phyloP scores from a whole-genome alignment of 2,888 invertebrate genomes.

The Agriopis marginaria region DNA sequence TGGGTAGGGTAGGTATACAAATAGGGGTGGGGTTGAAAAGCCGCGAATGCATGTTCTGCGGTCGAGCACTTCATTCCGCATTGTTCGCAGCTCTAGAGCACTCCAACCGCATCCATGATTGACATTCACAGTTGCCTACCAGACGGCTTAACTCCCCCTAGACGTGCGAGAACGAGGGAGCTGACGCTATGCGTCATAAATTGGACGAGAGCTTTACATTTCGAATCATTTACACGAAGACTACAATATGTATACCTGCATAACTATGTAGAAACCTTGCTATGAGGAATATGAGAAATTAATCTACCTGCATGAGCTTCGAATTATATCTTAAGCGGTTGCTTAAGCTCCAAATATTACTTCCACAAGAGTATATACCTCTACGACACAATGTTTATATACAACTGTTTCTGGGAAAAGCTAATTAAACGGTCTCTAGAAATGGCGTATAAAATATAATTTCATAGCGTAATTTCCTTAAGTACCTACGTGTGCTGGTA shows the following conservation, averaged over 20 bases:
- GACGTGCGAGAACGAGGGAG: slow-evolving; percentile 52
- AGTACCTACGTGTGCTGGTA: not conserved
- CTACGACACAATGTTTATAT: slow-evolving; percentile 10
- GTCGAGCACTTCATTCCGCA: slow-evolving; percentile 71
- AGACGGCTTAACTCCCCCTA: slow-evolving; percentile 64
- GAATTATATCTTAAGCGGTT: slow-evolving; percentile 18
- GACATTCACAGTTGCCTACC: slow-evolving; percentile 68
- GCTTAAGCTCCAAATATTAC: slow-evolving; percentile 22
- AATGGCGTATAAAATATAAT: slow-evolving; percentile 8
- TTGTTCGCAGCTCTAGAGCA: slow-evolving; percentile 76
- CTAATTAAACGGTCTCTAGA: slow-evolving; percentile 21
- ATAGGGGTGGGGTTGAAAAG: slow-evolving; percentile 34
- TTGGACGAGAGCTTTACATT: slow-evolving; percentile 44
- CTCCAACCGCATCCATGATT: slow-evolving; percentile 70
- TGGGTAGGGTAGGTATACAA: not conserved
- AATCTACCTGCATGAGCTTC: slow-evolving; percentile 13
- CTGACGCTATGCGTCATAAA: slow-evolving; percentile 46
- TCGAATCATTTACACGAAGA: slow-evolving; percentile 9
- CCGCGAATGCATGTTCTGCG: slow-evolving; percentile 52
- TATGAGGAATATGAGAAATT: not conserved
- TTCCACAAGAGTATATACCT: not conserved
- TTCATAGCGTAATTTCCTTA: slow-evolving; percentile 7
- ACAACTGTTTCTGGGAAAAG: slow-evolving; percentile 18
- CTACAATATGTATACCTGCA: not conserved
- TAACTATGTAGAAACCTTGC: not conserved